A percentile compares a stretch with the other conserved stretches of the same genome.
Conservation (phyloP, 2,797 vertebrate genomes). For the Danio tinwini region DNA sequence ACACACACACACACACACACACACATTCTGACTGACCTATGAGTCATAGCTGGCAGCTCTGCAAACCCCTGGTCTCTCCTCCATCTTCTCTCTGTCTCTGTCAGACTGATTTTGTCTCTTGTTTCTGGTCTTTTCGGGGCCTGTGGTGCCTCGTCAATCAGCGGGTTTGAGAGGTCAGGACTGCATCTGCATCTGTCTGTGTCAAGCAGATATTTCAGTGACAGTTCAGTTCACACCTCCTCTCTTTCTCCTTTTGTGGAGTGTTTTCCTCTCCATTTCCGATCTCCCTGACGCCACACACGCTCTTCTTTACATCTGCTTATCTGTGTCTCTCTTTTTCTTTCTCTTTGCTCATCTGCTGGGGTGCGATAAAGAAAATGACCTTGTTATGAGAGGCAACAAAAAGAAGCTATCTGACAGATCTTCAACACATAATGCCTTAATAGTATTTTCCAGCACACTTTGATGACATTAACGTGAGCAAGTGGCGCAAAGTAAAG, state of each 20-base stretch:
- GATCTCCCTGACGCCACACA: background rate
- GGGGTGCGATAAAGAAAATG: constrained; percentile 15
- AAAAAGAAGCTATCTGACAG: background rate
- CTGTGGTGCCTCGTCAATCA: constrained; percentile 33
- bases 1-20: constrained; percentile 54
- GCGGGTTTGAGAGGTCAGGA: background rate
- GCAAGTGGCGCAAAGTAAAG: background rate
- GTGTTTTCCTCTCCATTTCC: background rate
- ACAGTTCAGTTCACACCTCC: background rate
- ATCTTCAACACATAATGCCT: background rate
- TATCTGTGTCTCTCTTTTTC: background rate
- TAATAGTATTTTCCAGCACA: background rate
- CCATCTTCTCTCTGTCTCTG: background rate
- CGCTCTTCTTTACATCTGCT: background rate
- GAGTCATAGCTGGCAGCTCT: constrained; percentile 39
- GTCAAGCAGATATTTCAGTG: constrained; percentile 4
- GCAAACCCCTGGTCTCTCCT: constrained; percentile 9
- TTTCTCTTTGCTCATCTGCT: background rate
- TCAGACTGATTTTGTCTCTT: constrained; percentile 5
- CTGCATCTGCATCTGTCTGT: background rate
- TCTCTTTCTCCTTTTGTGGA: background rate
- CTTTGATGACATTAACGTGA: background rate
- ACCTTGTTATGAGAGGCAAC: constrained; percentile 29
- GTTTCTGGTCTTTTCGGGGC: background rate
- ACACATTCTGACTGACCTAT: constrained; percentile 60